These are phyloP conservation scores for Diaperis boleti DNA, from an alignment of 2,888 invertebrate species.

Conservation along the genomic window DNA sequence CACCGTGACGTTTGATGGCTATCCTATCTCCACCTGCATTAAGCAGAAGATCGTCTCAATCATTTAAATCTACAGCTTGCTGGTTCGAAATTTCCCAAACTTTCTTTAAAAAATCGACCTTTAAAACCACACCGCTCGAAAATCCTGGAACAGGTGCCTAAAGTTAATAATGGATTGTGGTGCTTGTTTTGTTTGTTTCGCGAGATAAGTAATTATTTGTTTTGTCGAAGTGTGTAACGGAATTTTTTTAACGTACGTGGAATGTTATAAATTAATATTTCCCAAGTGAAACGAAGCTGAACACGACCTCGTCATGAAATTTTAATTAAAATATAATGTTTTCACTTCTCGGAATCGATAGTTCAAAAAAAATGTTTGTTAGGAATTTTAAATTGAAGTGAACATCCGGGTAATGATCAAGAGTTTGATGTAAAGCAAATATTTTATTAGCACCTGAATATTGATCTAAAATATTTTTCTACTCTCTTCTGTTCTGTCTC, in stretches of 20 bases:
- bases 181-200: background rate
- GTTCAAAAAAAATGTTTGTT: background rate
- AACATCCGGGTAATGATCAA: too few species aligned
- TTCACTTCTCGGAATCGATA: background rate
- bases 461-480: too few species aligned
- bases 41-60: too few species aligned
- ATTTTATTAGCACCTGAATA: too few species aligned
- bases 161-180: constrained; percentile 8
- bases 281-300: background rate
- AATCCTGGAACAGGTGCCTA: constrained; percentile 8
- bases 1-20: too few species aligned
- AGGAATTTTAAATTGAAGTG: background rate
- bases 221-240: background rate
- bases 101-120: background rate
- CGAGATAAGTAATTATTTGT: constrained; percentile 2
- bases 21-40: too few species aligned
- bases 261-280: background rate
- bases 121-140: background rate
- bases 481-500: too few species aligned
- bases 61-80: constrained; percentile 1
- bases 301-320: background rate
- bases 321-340: background rate
- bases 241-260: background rate
- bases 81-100: too few species aligned
- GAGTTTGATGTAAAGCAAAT: too few species aligned